phyloP scores from a whole-genome alignment of 2,797 vertebrate genomes.

The Enteromius argenteus region DNA sequence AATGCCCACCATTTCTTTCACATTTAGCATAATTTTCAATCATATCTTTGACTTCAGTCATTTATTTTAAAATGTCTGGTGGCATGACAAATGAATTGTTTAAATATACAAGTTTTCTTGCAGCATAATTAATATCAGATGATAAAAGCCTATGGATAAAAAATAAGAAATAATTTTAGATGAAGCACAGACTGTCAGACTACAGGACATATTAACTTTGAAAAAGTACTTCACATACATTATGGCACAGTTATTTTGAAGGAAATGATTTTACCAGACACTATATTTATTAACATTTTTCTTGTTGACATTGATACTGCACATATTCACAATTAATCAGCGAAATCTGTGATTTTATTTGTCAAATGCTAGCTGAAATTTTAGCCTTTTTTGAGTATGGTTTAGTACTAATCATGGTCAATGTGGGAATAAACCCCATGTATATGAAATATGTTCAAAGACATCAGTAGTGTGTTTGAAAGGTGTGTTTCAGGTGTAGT shows the following conservation, averaged over 20 bases:
- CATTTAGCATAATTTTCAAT: neutral
- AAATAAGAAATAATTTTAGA: neutral
- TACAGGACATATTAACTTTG: neutral
- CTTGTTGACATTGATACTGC: neutral
- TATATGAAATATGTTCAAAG: neutral
- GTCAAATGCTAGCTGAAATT: slow-evolving; percentile 3
- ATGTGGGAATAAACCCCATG: neutral
- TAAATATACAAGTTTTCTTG: neutral
- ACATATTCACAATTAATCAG: neutral
- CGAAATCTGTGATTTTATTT: neutral
- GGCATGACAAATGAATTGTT: neutral
- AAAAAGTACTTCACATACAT: neutral
- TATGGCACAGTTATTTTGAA: neutral
- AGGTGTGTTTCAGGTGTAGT: slow-evolving; percentile 7
- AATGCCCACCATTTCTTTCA: neutral
- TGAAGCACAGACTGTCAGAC: neutral
- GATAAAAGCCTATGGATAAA: neutral
- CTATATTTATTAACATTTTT: neutral
- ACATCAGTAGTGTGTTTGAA: neutral
- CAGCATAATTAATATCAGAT: neutral
- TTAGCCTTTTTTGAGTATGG: neutral
- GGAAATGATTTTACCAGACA: neutral
- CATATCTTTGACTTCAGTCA: neutral
- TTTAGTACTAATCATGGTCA: neutral
- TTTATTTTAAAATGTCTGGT: neutral